Evolutionary conservation across 2,888 invertebrate species (phyloP).

Genomic region (Sthenelais limicola): DNA sequence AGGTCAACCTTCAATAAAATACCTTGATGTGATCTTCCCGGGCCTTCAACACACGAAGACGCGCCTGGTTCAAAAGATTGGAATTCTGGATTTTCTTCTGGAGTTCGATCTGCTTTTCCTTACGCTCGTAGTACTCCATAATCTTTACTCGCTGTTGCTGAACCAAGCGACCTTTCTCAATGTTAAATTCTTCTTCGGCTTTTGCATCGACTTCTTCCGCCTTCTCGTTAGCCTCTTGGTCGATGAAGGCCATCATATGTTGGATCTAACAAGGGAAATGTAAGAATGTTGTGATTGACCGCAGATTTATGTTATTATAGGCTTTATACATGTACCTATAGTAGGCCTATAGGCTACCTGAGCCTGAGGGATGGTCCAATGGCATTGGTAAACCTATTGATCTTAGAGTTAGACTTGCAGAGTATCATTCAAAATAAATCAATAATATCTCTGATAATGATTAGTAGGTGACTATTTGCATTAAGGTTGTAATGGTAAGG

Average conservation of each 20-base stretch:
- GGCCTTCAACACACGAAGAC: conserved; percentile 94
- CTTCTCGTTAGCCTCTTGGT: conserved; percentile 99
- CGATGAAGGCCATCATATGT: conserved; percentile 99
- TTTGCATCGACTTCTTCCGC: conserved; percentile 99
- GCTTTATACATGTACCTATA: too few relatives aligned
- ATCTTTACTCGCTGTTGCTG: conserved; percentile 99
- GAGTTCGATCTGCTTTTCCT: conserved; percentile 98
- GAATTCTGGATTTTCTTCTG: conserved; percentile 99
- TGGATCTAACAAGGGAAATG: conserved; percentile 98
- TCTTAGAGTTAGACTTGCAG: too few relatives aligned
- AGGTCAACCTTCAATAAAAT: neutral
- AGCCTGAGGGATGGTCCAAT: too few relatives aligned
- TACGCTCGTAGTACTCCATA: conserved; percentile 99
- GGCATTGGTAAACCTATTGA: too few relatives aligned
- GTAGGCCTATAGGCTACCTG: too few relatives aligned
- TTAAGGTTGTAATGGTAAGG: too few relatives aligned
- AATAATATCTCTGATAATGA: too few relatives aligned
- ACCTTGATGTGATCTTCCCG: conserved; percentile 90
- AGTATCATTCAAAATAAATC: too few relatives aligned
- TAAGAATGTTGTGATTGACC: too few relatives aligned
- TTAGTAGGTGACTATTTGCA: too few relatives aligned
- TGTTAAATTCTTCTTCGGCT: conserved; percentile 99
- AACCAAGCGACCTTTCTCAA: conserved; percentile 98
- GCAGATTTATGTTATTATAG: too few relatives aligned
- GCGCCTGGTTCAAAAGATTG: conserved; percentile 98